Conservation (phyloP, 1,140 invertebrate species). For the Pseudachorutes palmiensis region DNA sequence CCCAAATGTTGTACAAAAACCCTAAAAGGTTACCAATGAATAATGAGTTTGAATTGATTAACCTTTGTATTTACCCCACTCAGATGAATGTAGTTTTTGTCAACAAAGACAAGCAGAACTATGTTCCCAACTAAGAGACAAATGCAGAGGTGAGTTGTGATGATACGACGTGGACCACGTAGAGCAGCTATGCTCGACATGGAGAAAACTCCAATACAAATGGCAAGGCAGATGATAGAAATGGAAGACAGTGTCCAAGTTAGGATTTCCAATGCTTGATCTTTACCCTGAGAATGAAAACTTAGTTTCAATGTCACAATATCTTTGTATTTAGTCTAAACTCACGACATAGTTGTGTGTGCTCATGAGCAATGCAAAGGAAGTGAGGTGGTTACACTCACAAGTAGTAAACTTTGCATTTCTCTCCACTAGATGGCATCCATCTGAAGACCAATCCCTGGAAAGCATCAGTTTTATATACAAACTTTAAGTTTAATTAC, state of each 20-base stretch:
- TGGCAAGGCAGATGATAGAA: conserved; percentile 51
- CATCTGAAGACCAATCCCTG: conserved; percentile 33
- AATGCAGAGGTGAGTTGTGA: conserved; percentile 52
- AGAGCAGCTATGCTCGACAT: conserved; percentile 39
- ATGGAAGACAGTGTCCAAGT: conserved; percentile 52
- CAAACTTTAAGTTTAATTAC: background rate
- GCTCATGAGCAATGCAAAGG: conserved; percentile 53
- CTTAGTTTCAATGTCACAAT: too few relatives aligned
- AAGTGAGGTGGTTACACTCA: conserved; percentile 53
- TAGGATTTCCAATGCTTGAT: conserved; percentile 46
- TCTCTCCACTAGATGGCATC: conserved; percentile 45
- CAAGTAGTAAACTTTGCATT: conserved; percentile 50
- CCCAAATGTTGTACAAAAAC: conserved; percentile 50
- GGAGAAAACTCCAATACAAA: conserved; percentile 45
- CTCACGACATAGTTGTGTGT: conserved; percentile 38
- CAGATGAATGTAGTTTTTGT: conserved; percentile 44
- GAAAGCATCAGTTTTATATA: background rate
- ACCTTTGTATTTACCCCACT: conserved; percentile 33
- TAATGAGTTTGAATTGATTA: background rate
- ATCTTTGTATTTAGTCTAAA: too few relatives aligned
- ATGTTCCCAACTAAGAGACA: conserved; percentile 52
- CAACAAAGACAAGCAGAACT: conserved; percentile 51
- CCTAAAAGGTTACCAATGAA: conserved; percentile 31
- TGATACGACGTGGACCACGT: conserved; percentile 46
- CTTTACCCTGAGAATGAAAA: conserved; percentile 38